phyloP scores from a whole-genome alignment of 1,140 invertebrate species.

The Stenopsyche tienmushanensis region DNA sequence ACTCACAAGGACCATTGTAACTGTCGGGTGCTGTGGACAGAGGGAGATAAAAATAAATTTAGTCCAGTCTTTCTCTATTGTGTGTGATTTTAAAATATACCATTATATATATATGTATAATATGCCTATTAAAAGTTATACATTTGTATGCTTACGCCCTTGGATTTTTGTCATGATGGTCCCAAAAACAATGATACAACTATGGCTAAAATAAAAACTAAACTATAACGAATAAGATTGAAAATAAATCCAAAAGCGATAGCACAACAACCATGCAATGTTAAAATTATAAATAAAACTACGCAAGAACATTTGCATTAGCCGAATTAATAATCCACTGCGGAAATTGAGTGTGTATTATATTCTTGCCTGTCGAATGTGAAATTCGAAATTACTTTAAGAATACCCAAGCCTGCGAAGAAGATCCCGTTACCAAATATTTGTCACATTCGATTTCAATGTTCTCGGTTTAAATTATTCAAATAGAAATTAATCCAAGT shows the following conservation, averaged over 20 bases:
- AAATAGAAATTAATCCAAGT: too few species aligned
- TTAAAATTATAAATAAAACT: constrained; percentile 31
- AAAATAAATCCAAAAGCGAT: constrained; percentile 37
- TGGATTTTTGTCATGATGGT: constrained; percentile 17
- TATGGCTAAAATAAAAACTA: background rate
- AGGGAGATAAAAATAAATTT: constrained; percentile 47
- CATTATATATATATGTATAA: constrained; percentile 7
- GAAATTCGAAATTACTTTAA: too few species aligned
- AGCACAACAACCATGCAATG: constrained; percentile 39
- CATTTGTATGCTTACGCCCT: constrained; percentile 24
- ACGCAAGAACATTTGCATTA: background rate
- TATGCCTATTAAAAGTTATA: constrained; percentile 8
- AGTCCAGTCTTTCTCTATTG: constrained; percentile 41
- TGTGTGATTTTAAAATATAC: constrained; percentile 2
- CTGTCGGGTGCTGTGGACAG: constrained; percentile 72
- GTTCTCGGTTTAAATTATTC: too few species aligned
- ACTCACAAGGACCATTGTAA: constrained; percentile 85
- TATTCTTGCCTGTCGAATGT: too few species aligned
- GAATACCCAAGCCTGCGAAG: too few species aligned
- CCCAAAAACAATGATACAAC: background rate
- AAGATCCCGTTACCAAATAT: too few species aligned
- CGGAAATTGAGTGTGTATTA: too few species aligned
- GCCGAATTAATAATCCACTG: too few species aligned
- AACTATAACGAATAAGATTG: too few species aligned
- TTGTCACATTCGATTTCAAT: too few species aligned